A percentile compares a stretch with the other conserved stretches of the same genome.
phyloP scores from a whole-genome alignment of 2,113 vertebrate genomes.

The Proteles cristata region DNA sequence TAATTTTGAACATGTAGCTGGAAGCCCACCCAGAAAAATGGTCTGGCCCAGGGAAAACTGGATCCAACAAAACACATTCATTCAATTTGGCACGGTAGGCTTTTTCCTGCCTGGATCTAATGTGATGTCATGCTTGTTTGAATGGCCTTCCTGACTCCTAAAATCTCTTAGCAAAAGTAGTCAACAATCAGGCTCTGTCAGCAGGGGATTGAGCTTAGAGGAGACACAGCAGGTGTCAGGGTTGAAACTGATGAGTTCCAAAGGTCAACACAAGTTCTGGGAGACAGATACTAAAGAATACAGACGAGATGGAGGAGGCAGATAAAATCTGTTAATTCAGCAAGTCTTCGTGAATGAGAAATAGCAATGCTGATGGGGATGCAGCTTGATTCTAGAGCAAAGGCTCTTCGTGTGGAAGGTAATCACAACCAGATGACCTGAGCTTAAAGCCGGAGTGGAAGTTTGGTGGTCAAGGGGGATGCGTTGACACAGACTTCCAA shows the following conservation, averaged over 20 bases:
- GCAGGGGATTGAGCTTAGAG: background rate
- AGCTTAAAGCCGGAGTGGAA: background rate
- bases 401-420: background rate
- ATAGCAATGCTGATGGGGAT: background rate
- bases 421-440: background rate
- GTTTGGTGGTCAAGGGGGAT: background rate
- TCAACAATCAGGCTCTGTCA: background rate
- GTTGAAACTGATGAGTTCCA: background rate
- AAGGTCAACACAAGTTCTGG: background rate
- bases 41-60: background rate
- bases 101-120: background rate
- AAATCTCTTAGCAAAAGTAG: background rate
- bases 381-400: background rate
- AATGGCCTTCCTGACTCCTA: background rate
- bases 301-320: background rate
- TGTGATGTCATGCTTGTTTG: background rate
- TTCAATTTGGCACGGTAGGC: background rate
- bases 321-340: background rate
- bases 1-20: background rate
- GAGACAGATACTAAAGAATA: background rate
- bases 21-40: background rate
- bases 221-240: background rate
- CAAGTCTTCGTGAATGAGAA: background rate
- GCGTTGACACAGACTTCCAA: background rate
- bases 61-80: background rate